These are phyloP conservation scores for Hormaphis cornu DNA, from an alignment of 1,140 invertebrate genomes.

Conservation along the genomic window DNA sequence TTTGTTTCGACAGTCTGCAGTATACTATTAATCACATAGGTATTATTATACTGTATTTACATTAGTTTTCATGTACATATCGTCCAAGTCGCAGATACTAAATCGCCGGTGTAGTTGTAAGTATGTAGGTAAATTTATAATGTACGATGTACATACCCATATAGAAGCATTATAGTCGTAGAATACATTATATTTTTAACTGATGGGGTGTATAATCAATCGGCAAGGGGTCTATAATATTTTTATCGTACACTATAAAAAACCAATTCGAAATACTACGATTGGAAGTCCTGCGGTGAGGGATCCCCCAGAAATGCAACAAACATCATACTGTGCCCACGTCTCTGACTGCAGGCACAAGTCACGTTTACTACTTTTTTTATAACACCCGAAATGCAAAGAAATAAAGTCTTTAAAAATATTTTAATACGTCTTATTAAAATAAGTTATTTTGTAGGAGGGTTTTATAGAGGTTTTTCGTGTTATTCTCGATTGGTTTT, in stretches of 20 bases:
- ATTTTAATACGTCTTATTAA: neutral
- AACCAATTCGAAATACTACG: neutral
- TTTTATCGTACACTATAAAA: neutral
- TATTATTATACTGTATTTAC: neutral
- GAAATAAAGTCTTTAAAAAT: neutral
- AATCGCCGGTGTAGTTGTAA: neutral
- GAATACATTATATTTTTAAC: neutral
- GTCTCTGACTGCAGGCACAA: neutral
- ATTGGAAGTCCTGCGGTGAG: slow-evolving; percentile 9
- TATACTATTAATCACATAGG: slow-evolving; percentile 1
- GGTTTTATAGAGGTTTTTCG: neutral
- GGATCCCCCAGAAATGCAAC: slow-evolving; percentile 9
- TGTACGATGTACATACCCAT: neutral
- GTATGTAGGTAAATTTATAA: no score
- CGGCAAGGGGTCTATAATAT: neutral
- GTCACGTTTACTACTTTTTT: neutral
- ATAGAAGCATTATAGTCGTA: neutral
- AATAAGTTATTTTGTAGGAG: no score
- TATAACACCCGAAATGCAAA: neutral
- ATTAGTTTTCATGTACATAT: neutral
- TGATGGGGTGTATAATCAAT: neutral
- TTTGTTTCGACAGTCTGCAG: neutral
- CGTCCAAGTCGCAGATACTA: neutral
- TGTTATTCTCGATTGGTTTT: no score
- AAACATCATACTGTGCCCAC: neutral